Evolutionary conservation across 1,140 invertebrate species (phyloP), one percentile per base, ranked within the genome.

Genomic region (Drosophila aff.): DNA sequence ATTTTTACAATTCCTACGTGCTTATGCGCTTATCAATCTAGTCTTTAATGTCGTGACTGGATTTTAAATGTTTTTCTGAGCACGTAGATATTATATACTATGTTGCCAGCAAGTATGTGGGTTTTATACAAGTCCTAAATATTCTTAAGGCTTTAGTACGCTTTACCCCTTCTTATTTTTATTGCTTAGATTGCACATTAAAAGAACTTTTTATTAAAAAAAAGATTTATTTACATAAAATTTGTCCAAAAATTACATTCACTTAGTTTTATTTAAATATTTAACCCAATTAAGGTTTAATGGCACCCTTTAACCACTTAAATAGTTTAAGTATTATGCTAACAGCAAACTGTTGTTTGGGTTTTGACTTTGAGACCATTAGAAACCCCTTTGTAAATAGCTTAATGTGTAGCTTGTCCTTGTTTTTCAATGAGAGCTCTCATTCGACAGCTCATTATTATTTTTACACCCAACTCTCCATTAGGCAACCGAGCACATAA

Each of bases 1-100:
- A 44, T 44, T 63, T 63, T 44, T 63, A 63, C 21, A 66, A 64
- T 66, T 64, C 28, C 16, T 63, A 63, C 63, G 58, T 66, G 63
- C 31, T 36, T 26, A 44, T 26, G 9, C 3, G 28, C 40, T 63
- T 63, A 63, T 63, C 40, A 44, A 63, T 66, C 40, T 36, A 62
- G 21, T 26, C 40, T n/a, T 43, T 9, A 23, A 67, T 40, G 44
- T 64, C 61, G 46, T 49, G 33, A 49, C 28, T 21, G 26, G 15
- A 31, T 40, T 68, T 16, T 10, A 46, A 57, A 47, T 57, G 28
- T 10, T 36, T n/a, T 13, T 4, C n/a, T 13, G 6, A 18, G 36
- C 15, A 55, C 18, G 52, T 46, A 33, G 21, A 61, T 23, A 52
- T 52, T 18, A 23, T n/a, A 62, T 3, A 18, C 16, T 28, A 23